Evolutionary conservation across 2,113 vertebrate species (phyloP), one percentile per base, ranked within the genome.

Genomic region (Centrocercus urophasianus): DNA sequence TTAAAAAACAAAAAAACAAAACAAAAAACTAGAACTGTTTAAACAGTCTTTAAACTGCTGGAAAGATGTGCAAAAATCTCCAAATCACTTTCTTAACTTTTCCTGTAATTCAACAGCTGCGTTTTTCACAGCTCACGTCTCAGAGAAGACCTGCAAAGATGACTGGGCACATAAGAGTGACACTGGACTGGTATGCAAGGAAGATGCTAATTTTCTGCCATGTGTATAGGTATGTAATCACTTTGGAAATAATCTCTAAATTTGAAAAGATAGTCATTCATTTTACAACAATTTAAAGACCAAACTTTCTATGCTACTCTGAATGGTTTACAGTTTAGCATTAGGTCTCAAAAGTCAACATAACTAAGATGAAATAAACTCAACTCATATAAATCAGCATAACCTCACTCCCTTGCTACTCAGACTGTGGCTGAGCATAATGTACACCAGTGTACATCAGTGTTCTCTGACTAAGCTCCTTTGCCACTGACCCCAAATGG

Each of bases 1-100:
- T 32, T 48, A 8, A 19, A 40, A 22, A 34, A 40, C 40, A 8
- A 18, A 10, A 28, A 43, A 6, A 1, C 4, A 8, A 10, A 28
- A 7, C 11, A 10, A n/a, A 50, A 6, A 1, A 6, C 72, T 76
- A 40, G 22, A 79, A 38, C 40, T 79, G 30, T 76, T 70, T 73
- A 63, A 83, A 73, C 17, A 72, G 19, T 6, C 71, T 94, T 92
- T 91, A 75, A 96, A 76, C 71, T 89, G 25, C 56, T 88, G 59
- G 70, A 38, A 82, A 60, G 75, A 60, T 57, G 28, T 91, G 72
- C 9, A 38, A 10, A 38, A 38, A 38, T 60, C 45, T 88, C 28
- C 47, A 60, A 79, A 65, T 61, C 24, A 47, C 59, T 82, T 50
- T 52, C 50, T 60, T 56, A 64, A 56, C 60, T 81, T 83, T 45